A percentile compares a stretch with the other conserved stretches of the same genome.
These are phyloP conservation scores for Bos indicus DNA, from an alignment of 2,113 vertebrate species.

Conservation along the genomic window DNA sequence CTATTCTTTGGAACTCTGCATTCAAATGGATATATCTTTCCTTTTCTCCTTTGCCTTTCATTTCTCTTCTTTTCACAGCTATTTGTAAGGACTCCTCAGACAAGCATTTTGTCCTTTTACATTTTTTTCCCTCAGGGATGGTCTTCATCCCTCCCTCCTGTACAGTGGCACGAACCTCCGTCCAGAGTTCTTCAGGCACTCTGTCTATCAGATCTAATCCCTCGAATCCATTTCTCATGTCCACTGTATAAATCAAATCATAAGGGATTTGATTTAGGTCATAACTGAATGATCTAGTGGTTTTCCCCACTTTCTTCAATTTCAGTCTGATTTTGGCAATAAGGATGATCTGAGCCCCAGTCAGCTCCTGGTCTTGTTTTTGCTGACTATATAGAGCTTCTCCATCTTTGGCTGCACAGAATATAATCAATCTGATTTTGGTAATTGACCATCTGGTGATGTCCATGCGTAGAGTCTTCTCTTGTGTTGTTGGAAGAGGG, in stretches of 20 bases:
- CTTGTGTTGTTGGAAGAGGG: background rate
- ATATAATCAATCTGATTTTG: background rate
- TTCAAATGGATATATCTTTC: background rate
- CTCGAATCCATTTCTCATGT: background rate
- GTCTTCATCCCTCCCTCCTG: background rate
- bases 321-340: background rate
- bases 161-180: background rate
- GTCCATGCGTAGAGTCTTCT: background rate
- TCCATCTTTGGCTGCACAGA: background rate
- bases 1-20: background rate
- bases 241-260: background rate
- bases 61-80: background rate
- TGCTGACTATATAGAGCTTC: background rate
- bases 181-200: background rate
- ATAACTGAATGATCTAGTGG: background rate
- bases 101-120: background rate
- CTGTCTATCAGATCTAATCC: background rate
- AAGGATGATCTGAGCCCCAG: background rate
- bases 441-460: background rate
- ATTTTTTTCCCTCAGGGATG: background rate
- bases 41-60: background rate
- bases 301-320: background rate
- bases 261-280: background rate
- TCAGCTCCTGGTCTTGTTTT: background rate
- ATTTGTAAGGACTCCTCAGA: background rate